These are phyloP conservation scores for Neosilurus mollespiculum DNA, from an alignment of 2,797 vertebrate species.

Conservation along the genomic window DNA sequence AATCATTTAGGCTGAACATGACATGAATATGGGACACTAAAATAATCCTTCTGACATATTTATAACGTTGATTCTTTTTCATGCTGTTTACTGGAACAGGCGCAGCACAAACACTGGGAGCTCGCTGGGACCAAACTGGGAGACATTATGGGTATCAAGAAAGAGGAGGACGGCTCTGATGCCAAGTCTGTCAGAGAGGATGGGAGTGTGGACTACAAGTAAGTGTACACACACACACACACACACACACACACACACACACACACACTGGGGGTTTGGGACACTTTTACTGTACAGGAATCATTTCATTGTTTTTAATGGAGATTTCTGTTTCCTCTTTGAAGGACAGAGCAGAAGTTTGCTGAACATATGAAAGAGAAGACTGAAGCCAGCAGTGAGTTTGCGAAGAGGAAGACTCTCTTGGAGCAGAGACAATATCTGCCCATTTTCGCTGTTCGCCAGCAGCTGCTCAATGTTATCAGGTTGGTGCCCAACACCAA, in stretches of 20 bases:
- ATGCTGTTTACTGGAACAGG: constrained; percentile 67
- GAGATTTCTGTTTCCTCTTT: neutral
- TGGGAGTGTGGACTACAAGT: constrained; percentile 97
- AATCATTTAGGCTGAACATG: no score
- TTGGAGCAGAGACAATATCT: constrained; percentile 95
- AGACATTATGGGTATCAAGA: constrained; percentile 97
- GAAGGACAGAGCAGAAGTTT: constrained; percentile 95
- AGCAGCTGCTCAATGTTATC: constrained; percentile 95
- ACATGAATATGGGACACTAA: neutral
- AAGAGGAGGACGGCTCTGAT: constrained; percentile 80
- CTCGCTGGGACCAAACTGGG: constrained; percentile 96
- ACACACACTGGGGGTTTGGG: neutral
- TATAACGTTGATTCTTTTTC: neutral
- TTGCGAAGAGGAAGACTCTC: constrained; percentile 93
- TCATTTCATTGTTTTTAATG: neutral
- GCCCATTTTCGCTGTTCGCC: constrained; percentile 96
- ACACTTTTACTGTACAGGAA: neutral
- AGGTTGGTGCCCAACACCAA: constrained; percentile 68
- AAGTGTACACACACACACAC: constrained; percentile 4
- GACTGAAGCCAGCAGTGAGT: constrained; percentile 92
- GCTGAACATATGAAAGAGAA: constrained; percentile 98
- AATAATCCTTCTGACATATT: neutral
- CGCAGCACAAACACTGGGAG: constrained; percentile 99
- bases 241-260: neutral
- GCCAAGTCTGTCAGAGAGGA: constrained; percentile 83